These are phyloP conservation scores for Crotalus tigris DNA, from an alignment of 2,113 vertebrate species.

Conservation along the genomic window DNA sequence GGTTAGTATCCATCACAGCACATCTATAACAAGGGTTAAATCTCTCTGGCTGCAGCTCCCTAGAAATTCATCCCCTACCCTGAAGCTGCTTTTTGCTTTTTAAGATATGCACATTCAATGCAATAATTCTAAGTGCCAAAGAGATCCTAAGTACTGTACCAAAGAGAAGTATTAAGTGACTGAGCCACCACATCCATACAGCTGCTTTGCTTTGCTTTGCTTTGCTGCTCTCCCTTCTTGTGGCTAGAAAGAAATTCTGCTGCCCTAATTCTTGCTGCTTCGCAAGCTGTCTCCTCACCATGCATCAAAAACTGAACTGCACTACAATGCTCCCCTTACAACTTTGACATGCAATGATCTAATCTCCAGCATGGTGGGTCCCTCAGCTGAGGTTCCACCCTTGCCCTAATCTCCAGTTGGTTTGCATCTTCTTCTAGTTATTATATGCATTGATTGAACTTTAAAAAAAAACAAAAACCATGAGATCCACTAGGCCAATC, in stretches of 20 bases:
- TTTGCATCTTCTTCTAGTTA: neutral
- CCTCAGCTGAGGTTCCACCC: neutral
- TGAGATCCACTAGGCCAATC: too few species aligned
- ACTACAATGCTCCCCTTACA: neutral
- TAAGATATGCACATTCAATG: neutral
- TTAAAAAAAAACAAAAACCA: neutral
- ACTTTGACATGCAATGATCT: neutral
- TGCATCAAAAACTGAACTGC: neutral
- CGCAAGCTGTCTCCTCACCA: neutral
- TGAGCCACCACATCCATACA: neutral
- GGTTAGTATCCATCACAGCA: neutral
- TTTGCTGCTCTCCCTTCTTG: neutral
- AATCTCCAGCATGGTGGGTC: neutral
- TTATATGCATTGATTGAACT: neutral
- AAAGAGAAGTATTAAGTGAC: neutral
- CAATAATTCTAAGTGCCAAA: neutral
- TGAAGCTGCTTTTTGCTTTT: neutral
- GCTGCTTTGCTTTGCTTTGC: neutral
- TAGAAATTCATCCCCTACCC: neutral
- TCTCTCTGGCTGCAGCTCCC: neutral
- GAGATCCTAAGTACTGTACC: neutral
- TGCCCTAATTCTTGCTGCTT: neutral
- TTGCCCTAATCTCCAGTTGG: neutral
- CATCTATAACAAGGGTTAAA: neutral
- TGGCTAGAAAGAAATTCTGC: neutral